These are phyloP conservation scores for Pseudonaja textilis DNA, from an alignment of 2,113 vertebrate genomes.

Conservation along the genomic window DNA sequence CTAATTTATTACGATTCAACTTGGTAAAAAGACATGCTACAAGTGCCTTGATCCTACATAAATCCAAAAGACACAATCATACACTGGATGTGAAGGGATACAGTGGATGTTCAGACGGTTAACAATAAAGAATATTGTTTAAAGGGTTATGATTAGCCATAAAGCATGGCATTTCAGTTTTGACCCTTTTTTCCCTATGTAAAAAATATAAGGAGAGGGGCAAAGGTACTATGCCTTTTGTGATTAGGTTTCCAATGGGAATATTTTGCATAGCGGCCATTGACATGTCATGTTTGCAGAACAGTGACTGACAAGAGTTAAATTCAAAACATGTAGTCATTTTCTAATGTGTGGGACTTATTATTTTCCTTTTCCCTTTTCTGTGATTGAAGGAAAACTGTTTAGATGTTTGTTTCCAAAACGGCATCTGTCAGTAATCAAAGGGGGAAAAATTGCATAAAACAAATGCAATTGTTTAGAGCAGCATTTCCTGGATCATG, in stretches of 20 bases:
- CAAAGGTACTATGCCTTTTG: constrained; percentile 47
- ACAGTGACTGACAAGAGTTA: constrained; percentile 76
- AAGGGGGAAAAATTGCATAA: constrained; percentile 79
- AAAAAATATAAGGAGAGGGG: constrained; percentile 27
- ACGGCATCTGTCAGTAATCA: constrained; percentile 92
- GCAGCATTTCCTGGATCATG: constrained; percentile 84
- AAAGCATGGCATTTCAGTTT: background rate
- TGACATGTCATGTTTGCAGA: constrained; percentile 61
- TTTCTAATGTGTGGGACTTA: constrained; percentile 66
- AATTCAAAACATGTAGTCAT: constrained; percentile 76
- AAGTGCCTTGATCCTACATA: background rate
- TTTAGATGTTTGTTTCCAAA: constrained; percentile 83
- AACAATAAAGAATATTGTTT: constrained; percentile 25
- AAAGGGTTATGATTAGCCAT: constrained; percentile 13
- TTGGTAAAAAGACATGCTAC: background rate
- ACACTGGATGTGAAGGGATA: background rate
- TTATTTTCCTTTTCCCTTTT: constrained; percentile 49
- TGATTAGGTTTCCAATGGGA: constrained; percentile 56
- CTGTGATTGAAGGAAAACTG: constrained; percentile 78
- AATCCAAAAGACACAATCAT: background rate
- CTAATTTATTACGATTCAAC: background rate
- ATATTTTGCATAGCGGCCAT: constrained; percentile 63
- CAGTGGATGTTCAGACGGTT: background rate
- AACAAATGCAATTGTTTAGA: constrained; percentile 87
- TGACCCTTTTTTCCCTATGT: background rate